Percentiles rank a stretch among this genome's conserved stretches.
Conservation (phyloP, 2,797 vertebrate species). For the Emydoidea blandingii region DNA sequence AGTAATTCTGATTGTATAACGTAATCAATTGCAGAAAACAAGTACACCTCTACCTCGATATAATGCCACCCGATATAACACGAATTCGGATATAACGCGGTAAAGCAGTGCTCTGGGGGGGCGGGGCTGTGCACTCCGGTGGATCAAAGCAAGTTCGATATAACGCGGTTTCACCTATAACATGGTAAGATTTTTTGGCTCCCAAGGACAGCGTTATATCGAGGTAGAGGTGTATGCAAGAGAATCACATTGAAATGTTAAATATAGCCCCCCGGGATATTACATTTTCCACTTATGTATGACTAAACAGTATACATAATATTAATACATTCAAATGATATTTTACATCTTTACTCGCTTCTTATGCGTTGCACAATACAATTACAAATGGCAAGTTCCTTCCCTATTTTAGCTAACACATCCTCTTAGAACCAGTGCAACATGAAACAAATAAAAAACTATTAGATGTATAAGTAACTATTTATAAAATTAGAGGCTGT, state of each 20-base stretch:
- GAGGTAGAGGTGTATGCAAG: not conserved
- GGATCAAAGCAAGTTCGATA: too few relatives aligned
- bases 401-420: not conserved
- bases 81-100: too few relatives aligned
- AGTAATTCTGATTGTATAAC: not conserved
- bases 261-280: not conserved
- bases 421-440: not conserved
- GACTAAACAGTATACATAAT: not conserved
- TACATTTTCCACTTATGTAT: not conserved
- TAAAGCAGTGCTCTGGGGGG: too few relatives aligned
- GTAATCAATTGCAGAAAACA: not conserved
- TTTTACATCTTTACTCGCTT: not conserved
- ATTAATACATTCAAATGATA: not conserved
- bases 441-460: not conserved
- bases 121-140: too few relatives aligned
- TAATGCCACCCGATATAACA: too few relatives aligned
- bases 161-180: too few relatives aligned
- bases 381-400: not conserved
- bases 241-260: not conserved
- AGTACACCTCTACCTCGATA: too few relatives aligned
- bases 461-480: not conserved
- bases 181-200: too few relatives aligned
- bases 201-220: too few relatives aligned
- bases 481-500: not conserved
- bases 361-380: not conserved